Conservation (phyloP, 2,113 vertebrate genomes). For the Serilophus lunatus region DNA sequence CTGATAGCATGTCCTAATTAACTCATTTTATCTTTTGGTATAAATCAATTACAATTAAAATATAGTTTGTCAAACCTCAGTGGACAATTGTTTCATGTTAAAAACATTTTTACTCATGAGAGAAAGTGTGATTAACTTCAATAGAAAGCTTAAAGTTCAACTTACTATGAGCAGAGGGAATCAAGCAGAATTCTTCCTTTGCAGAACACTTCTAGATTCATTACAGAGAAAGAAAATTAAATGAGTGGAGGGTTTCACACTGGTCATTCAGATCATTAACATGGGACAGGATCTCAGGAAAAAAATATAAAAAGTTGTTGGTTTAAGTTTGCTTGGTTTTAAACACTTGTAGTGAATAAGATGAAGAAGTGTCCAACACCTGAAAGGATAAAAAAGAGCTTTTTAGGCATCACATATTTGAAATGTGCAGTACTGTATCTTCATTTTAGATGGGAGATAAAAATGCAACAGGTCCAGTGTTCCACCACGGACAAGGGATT, state of each 20-base stretch:
- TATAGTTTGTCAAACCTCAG: slow-evolving; percentile 70
- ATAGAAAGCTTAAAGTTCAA: slow-evolving; percentile 67
- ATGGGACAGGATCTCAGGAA: background rate
- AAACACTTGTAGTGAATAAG: background rate
- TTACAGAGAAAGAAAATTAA: background rate
- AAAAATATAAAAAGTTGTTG: background rate
- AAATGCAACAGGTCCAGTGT: background rate
- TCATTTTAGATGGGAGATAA: background rate
- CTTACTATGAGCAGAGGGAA: slow-evolving; percentile 53
- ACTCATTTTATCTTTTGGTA: slow-evolving; percentile 75
- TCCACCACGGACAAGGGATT: background rate
- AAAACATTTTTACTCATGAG: slow-evolving; percentile 76
- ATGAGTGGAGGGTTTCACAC: background rate
- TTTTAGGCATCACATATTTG: background rate
- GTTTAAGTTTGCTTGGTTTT: background rate
- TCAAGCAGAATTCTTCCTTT: background rate
- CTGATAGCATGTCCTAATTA: slow-evolving; percentile 72
- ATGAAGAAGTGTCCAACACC: background rate
- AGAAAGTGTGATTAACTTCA: slow-evolving; percentile 78
- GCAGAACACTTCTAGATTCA: background rate
- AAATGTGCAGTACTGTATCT: background rate
- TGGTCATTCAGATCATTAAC: background rate
- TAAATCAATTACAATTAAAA: slow-evolving; percentile 82
- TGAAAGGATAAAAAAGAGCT: background rate
- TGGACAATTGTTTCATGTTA: slow-evolving; percentile 67